Evolutionary conservation across 2,888 invertebrate genomes (phyloP).

Genomic region (Falcaria lacertinaria): DNA sequence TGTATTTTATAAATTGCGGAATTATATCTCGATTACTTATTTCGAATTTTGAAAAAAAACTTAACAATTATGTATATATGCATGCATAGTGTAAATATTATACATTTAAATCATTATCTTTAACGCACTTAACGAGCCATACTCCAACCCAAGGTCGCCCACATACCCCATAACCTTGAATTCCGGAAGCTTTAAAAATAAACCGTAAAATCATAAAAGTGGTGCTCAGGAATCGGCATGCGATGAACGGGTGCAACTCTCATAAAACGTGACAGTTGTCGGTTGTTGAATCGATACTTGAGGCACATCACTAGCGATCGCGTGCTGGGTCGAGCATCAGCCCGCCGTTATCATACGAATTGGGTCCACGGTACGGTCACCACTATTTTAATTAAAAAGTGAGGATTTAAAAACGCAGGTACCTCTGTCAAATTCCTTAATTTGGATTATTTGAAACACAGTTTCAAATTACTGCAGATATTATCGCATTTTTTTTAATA

Average conservation of each 20-base stretch:
- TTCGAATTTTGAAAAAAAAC: no score
- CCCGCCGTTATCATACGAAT: conserved; percentile 53
- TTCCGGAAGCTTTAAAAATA: conserved; percentile 16
- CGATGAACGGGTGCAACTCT: conserved; percentile 20
- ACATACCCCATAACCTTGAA: conserved; percentile 14
- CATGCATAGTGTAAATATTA: no score
- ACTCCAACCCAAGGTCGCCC: neutral
- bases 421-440: no score
- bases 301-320: conserved; percentile 69
- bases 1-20: no score
- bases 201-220: conserved; percentile 12
- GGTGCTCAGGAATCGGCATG: conserved; percentile 19
- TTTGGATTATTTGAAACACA: no score
- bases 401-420: no score
- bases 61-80: no score
- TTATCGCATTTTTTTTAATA: no score
- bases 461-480: no score
- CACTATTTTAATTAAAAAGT: conserved; percentile 17
- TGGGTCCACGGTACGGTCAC: conserved; percentile 29
- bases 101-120: no score
- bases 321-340: conserved; percentile 56
- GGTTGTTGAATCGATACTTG: conserved; percentile 59
- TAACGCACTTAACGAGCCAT: no score
- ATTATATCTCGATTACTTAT: no score
- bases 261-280: conserved; percentile 20